Conservation (phyloP, 2,113 vertebrate genomes). For the Amia ocellicauda region DNA sequence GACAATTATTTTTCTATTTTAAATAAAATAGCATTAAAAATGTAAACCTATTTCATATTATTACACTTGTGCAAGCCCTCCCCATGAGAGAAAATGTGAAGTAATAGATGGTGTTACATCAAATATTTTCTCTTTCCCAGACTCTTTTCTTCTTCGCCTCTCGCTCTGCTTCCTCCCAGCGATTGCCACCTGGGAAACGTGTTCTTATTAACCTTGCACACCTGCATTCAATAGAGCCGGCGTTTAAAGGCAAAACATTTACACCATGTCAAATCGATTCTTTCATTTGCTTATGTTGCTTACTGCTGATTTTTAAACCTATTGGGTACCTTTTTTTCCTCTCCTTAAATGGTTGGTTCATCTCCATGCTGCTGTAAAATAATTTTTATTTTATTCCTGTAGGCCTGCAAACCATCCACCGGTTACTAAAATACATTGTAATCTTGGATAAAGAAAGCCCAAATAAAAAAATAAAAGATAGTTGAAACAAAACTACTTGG, state of each 20-base stretch:
- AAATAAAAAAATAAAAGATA: too few relatives aligned
- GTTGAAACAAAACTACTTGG: too few relatives aligned
- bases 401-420: too few relatives aligned
- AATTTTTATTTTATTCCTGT: too few relatives aligned
- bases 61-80: too few relatives aligned
- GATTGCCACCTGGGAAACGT: constrained; percentile 47
- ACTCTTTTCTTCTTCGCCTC: constrained; percentile 25
- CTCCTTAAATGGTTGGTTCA: background rate
- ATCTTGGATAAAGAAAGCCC: too few relatives aligned
- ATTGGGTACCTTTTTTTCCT: constrained; percentile 10
- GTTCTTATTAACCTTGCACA: constrained; percentile 61
- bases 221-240: constrained; percentile 38
- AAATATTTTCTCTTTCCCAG: background rate
- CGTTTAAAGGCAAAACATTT: constrained; percentile 35
- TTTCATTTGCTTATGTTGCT: constrained; percentile 39
- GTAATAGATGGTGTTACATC: constrained; percentile 1
- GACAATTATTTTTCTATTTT: too few relatives aligned
- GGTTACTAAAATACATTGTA: too few relatives aligned
- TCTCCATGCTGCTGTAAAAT: background rate
- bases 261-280: constrained; percentile 31
- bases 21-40: too few relatives aligned
- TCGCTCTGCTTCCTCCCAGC: constrained; percentile 30
- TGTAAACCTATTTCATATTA: too few relatives aligned
- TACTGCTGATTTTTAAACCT: constrained; percentile 29
- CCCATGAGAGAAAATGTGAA: too few relatives aligned